A percentile compares a stretch with the other conserved stretches of the same genome.
Conservation (phyloP, 2,113 vertebrate genomes). For the Proteles cristata region DNA sequence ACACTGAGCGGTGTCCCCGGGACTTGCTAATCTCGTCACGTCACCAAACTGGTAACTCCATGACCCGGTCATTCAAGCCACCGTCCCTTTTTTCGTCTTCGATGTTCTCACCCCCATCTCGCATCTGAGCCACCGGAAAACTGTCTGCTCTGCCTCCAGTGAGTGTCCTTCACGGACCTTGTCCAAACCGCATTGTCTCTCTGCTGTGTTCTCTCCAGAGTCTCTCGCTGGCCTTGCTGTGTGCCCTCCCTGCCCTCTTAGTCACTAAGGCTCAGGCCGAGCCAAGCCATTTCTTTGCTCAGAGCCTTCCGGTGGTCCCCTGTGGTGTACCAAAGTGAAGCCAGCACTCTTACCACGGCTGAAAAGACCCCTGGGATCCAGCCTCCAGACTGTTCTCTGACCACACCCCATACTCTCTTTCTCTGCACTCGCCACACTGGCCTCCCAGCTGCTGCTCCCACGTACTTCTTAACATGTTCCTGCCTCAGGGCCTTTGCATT, state of each 20-base stretch:
- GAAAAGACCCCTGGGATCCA: accelerated
- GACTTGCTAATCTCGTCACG: accelerated
- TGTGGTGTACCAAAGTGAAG: too few relatives aligned
- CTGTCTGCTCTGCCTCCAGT: accelerated
- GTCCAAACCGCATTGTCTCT: too few relatives aligned
- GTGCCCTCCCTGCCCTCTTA: background rate
- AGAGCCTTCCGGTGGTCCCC: background rate
- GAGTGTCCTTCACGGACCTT: too few relatives aligned
- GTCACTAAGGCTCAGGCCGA: too few relatives aligned
- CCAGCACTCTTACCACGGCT: background rate
- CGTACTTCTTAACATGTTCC: background rate
- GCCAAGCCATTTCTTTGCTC: background rate
- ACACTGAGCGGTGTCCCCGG: background rate
- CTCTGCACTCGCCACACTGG: background rate
- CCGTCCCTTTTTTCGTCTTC: background rate
- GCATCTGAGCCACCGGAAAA: accelerated
- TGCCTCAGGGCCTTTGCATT: background rate
- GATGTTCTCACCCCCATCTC: accelerated
- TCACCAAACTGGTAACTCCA: background rate
- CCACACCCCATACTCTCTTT: background rate
- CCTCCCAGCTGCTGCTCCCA: background rate
- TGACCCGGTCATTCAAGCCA: accelerated
- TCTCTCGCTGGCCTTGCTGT: accelerated
- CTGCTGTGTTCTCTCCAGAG: background rate
- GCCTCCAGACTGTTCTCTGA: background rate